These are phyloP conservation scores for Aspidapion aeneum DNA, from an alignment of 2,888 invertebrate species.

Conservation along the genomic window DNA sequence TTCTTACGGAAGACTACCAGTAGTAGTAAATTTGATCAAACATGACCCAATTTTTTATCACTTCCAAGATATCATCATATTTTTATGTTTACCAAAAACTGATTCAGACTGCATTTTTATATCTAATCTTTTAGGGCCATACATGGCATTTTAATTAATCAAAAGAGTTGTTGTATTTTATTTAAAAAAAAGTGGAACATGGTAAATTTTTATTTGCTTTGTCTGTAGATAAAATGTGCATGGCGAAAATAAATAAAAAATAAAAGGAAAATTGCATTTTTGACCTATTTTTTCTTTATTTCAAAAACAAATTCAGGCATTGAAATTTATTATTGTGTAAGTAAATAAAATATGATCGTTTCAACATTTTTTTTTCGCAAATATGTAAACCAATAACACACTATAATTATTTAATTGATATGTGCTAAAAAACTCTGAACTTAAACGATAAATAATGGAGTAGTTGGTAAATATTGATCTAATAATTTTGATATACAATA, in stretches of 20 bases:
- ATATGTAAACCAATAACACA: conserved; percentile 4
- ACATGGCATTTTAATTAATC: conserved; percentile 24
- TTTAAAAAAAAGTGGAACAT: neutral
- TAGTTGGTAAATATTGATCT: neutral
- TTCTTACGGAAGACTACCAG: too few relatives aligned
- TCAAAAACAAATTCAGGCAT: conserved; percentile 30
- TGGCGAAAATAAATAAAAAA: conserved; percentile 34
- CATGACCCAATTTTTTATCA: neutral
- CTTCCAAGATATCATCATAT: neutral
- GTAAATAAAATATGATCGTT: conserved; percentile 28
- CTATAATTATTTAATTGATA: conserved; percentile 18
- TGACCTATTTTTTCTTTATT: conserved; percentile 33
- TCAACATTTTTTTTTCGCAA: conserved; percentile 10
- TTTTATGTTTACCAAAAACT: neutral
- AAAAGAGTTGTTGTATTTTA: conserved; percentile 4
- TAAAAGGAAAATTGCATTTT: conserved; percentile 27
- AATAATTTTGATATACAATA: neutral
- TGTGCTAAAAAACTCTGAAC: conserved; percentile 15
- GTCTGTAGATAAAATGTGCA: conserved; percentile 35
- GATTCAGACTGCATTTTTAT: conserved; percentile 18
- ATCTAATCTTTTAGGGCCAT: conserved; percentile 26
- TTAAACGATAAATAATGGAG: neutral
- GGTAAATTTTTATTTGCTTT: conserved; percentile 24
- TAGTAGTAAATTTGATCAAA: too few relatives aligned
- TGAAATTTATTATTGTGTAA: conserved; percentile 27